phyloP scores from a whole-genome alignment of 2,113 vertebrate genomes.

The Gyps fulvus region DNA sequence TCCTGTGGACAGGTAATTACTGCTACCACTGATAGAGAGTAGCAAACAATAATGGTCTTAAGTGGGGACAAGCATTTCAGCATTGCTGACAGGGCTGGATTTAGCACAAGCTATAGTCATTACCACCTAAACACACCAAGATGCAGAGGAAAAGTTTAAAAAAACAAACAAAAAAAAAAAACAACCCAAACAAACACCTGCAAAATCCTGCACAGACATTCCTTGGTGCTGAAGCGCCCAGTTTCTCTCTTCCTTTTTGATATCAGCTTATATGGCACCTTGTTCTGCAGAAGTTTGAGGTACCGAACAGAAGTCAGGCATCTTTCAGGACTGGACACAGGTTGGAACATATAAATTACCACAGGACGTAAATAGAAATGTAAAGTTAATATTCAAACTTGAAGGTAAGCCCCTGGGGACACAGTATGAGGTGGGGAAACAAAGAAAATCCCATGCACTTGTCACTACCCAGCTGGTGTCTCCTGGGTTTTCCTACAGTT shows the following conservation, averaged over 20 bases:
- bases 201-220: background rate
- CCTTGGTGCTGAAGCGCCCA: fast-evolving
- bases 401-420: background rate
- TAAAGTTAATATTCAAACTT: background rate
- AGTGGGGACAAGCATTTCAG: background rate
- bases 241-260: background rate
- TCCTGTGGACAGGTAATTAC: background rate
- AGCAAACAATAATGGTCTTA: background rate
- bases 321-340: background rate
- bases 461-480: background rate
- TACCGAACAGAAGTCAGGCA: background rate
- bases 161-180: too few species aligned
- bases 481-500: background rate
- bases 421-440: background rate
- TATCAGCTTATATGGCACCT: background rate
- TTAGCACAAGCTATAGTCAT: background rate
- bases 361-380: background rate
- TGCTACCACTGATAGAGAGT: background rate
- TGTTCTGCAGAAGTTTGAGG: background rate
- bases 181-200: background rate
- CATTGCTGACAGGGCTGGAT: background rate
- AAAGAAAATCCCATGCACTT: background rate
- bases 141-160: background rate
- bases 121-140: background rate
- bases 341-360: background rate